phyloP scores from a whole-genome alignment of 1,140 invertebrate species.

The Leucophenga varia region DNA sequence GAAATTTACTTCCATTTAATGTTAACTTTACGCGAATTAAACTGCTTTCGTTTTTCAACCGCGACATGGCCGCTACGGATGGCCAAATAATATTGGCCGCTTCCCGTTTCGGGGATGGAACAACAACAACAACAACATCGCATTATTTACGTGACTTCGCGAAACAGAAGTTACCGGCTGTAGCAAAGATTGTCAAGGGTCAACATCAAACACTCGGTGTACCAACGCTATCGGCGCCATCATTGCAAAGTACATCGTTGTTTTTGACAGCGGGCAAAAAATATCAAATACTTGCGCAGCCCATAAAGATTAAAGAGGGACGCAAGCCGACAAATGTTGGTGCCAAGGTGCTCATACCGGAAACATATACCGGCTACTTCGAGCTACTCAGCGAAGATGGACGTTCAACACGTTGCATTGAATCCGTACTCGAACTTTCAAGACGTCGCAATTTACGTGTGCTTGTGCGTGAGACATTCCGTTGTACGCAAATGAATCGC shows the following conservation, averaged over 20 bases:
- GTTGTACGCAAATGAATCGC: conserved; percentile 62
- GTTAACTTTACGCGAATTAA: conserved; percentile 54
- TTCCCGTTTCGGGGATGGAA: conserved; percentile 81
- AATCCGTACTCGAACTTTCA: conserved; percentile 80
- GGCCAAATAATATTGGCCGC: conserved; percentile 81
- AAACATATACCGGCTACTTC: conserved; percentile 88
- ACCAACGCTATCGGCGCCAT: conserved; percentile 79
- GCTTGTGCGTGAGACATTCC: conserved; percentile 77
- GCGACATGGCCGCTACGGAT: conserved; percentile 77
- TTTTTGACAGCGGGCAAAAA: conserved; percentile 80
- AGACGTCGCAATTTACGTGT: conserved; percentile 64
- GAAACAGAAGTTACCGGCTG: conserved; percentile 77
- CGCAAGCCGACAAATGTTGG: conserved; percentile 70
- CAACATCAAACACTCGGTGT: conserved; percentile 87
- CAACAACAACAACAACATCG: conserved; percentile 59
- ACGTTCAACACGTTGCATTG: conserved; percentile 82
- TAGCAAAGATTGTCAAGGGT: conserved; percentile 89
- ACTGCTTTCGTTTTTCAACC: conserved; percentile 54
- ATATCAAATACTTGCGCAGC: conserved; percentile 85
- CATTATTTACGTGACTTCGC: conserved; percentile 60
- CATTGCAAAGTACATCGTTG: conserved; percentile 79
- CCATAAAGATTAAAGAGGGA: conserved; percentile 88
- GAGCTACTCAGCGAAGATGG: conserved; percentile 93
- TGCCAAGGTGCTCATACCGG: conserved; percentile 83
- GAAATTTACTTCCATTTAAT: conserved; percentile 56